A percentile compares a stretch with the other conserved stretches of the same genome.
These are phyloP conservation scores for Brachirus orientalis DNA, from an alignment of 2,113 vertebrate genomes.

Conservation along the genomic window DNA sequence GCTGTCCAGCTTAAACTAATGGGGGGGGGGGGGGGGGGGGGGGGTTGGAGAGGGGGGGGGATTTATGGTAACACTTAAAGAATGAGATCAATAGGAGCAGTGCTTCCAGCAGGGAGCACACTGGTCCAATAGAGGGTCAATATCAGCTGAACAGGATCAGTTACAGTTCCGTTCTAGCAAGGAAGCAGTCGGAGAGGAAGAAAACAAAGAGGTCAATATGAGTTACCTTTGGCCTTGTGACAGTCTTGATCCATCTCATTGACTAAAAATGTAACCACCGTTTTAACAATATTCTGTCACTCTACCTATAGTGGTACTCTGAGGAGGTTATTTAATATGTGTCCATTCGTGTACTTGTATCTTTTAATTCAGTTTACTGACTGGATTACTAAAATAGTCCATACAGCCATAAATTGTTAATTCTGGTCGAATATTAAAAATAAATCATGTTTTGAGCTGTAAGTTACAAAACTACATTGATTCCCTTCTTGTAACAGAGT, in stretches of 20 bases:
- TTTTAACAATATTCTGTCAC: constrained; percentile 1
- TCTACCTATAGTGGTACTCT: background rate
- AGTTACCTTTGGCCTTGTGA: constrained; percentile 42
- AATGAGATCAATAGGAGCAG: constrained; percentile 77
- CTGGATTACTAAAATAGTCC: no score
- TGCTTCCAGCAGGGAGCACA: constrained; percentile 48
- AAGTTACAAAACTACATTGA: no score
- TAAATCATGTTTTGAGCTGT: no score
- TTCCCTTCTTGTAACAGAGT: no score
- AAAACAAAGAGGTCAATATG: constrained; percentile 39
- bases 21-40: constrained; percentile 74
- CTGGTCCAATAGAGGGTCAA: constrained; percentile 52
- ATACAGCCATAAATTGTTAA: no score
- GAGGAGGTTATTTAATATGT: no score
- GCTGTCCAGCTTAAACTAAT: constrained; percentile 70
- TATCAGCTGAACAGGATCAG: constrained; percentile 56
- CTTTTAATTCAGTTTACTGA: no score
- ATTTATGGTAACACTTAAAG: constrained; percentile 85
- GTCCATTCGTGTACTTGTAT: no score
- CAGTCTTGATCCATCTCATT: constrained; percentile 13
- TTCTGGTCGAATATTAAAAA: no score
- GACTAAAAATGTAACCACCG: constrained; percentile 10
- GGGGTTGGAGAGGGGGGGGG: constrained; percentile 75
- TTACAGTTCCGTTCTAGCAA: constrained; percentile 35
- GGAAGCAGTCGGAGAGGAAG: constrained; percentile 7